Evolutionary conservation across 1,140 invertebrate species (phyloP).

Genomic region (Diorhabda carinulata): DNA sequence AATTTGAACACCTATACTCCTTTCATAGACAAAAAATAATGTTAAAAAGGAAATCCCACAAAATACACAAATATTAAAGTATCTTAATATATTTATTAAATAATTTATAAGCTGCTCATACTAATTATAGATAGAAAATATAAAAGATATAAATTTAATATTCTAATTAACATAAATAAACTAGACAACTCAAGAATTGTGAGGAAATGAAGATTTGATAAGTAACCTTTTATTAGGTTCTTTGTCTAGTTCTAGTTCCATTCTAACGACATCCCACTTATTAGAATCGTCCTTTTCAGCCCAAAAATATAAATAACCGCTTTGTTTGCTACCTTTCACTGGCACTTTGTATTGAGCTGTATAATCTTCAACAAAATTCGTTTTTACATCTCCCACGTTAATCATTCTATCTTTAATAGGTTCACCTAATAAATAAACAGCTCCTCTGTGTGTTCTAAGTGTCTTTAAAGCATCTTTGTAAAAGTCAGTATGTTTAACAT

Average conservation of each 20-base stretch:
- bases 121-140: no score
- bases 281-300: conserved; percentile 45
- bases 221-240: conserved; percentile 51
- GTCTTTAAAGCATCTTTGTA: conserved; percentile 56
- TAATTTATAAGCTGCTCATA: no score
- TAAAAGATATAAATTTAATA: no score
- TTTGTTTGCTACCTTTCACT: conserved; percentile 58
- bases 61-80: no score
- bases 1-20: no score
- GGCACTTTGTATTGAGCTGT: conserved; percentile 58
- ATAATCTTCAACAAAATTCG: conserved; percentile 53
- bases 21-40: no score
- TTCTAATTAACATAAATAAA: no score
- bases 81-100: no score
- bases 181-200: no score
- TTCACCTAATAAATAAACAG: conserved; percentile 58
- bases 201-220: conserved; percentile 33
- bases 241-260: conserved; percentile 55
- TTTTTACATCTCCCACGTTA: conserved; percentile 53
- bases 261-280: conserved; percentile 50
- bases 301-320: conserved; percentile 55
- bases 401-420: conserved; percentile 60
- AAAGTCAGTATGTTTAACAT: conserved; percentile 50
- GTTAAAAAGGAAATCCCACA: no score
- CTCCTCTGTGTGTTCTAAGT: conserved; percentile 53